Conservation (phyloP, 2,888 invertebrate genomes). For the Bembecia ichneumoniformis region DNA sequence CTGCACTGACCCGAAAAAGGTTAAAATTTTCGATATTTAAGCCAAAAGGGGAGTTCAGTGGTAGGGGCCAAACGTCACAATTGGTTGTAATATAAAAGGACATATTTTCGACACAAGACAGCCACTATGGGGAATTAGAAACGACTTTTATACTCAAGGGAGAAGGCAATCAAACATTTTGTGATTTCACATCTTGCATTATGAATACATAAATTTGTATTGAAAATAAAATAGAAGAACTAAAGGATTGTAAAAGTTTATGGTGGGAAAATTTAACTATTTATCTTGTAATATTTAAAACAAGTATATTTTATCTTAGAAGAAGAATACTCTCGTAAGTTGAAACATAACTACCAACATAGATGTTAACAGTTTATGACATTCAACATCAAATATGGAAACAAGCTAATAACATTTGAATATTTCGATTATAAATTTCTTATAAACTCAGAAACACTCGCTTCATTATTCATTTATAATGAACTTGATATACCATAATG, state of each 20-base stretch:
- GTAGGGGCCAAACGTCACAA: slow-evolving; percentile 42
- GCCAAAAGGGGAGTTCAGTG: slow-evolving; percentile 35
- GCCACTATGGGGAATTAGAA: slow-evolving; percentile 28
- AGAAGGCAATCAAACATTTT: neutral
- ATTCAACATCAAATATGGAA: slow-evolving; percentile 27
- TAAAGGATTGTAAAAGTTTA: too few relatives aligned
- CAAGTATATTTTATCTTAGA: too few relatives aligned
- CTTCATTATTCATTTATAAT: slow-evolving; percentile 9
- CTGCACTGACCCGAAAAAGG: slow-evolving; percentile 12
- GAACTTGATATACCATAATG: neutral
- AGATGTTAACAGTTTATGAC: neutral
- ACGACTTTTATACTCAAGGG: slow-evolving; percentile 11
- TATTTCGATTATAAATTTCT: slow-evolving; percentile 30
- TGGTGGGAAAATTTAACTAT: too few relatives aligned
- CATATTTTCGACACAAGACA: slow-evolving; percentile 39
- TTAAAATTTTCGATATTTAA: slow-evolving; percentile 46
- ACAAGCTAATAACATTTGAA: slow-evolving; percentile 29
- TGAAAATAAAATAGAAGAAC: too few relatives aligned
- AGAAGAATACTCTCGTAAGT: neutral
- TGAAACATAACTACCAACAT: neutral
- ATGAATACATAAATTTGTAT: too few relatives aligned
- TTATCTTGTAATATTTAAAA: too few relatives aligned
- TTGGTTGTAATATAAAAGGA: slow-evolving; percentile 41
- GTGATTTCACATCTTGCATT: neutral
- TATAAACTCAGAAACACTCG: slow-evolving; percentile 21